These are phyloP conservation scores for Apogon talboti DNA, from an alignment of 2,797 vertebrate species.

Conservation along the genomic window DNA sequence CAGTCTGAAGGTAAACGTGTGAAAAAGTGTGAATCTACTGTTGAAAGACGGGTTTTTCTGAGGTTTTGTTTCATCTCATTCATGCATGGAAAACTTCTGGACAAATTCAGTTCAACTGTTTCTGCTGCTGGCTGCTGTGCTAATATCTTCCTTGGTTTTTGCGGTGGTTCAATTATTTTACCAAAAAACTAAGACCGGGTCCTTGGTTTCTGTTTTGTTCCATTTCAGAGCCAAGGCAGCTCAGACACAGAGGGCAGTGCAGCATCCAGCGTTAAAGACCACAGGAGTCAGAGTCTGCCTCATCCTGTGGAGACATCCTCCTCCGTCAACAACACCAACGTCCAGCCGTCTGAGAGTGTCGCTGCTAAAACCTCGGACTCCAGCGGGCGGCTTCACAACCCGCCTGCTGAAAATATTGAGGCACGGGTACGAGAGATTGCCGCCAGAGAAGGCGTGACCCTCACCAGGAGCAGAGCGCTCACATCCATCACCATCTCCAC, in stretches of 20 bases:
- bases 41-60: neutral
- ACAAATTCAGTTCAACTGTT: neutral
- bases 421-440: conserved; percentile 66
- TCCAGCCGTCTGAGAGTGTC: conserved; percentile 35
- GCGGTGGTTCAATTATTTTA: neutral
- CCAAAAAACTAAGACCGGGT: too few species aligned
- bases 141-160: too few species aligned
- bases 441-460: conserved; percentile 58
- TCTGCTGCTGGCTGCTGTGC: neutral
- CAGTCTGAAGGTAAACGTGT: conserved; percentile 68
- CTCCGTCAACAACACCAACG: conserved; percentile 39
- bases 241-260: conserved; percentile 81
- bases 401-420: conserved; percentile 37
- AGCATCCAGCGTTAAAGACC: conserved; percentile 51
- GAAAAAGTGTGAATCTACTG: neutral
- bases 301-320: conserved; percentile 4
- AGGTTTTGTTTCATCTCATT: neutral
- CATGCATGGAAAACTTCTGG: conserved; percentile 1
- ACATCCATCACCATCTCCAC: conserved; percentile 83
- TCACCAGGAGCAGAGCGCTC: conserved; percentile 61
- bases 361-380: conserved; percentile 18
- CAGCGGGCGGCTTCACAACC: conserved; percentile 10
- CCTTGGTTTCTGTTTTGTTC: conserved; percentile 4
- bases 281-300: neutral
- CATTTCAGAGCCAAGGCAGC: conserved; percentile 69